Evolutionary conservation across 2,113 vertebrate species (phyloP).

Genomic region (Phylloscopus trochiloides): DNA sequence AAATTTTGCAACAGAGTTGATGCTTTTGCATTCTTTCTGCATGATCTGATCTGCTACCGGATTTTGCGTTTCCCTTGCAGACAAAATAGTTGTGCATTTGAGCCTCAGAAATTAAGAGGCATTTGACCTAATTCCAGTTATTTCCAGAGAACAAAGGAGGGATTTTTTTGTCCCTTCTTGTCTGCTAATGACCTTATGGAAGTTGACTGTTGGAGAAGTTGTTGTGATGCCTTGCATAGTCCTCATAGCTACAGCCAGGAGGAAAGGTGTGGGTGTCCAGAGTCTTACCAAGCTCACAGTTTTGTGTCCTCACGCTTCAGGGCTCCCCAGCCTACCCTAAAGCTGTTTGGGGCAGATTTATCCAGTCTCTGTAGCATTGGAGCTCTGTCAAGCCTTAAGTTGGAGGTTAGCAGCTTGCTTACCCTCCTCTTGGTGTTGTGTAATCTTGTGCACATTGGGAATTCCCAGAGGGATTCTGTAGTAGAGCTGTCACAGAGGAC

Average conservation of each 20-base stretch:
- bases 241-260: neutral
- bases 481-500: neutral
- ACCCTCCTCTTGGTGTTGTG: neutral
- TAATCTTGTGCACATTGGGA: neutral
- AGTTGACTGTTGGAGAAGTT: neutral
- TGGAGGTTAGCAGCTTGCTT: neutral
- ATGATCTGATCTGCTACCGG: neutral
- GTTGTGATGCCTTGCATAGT: neutral
- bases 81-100: neutral
- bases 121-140: slow-evolving; percentile 6
- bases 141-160: neutral
- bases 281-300: neutral
- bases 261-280: neutral
- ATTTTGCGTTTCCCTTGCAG: neutral
- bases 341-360: neutral
- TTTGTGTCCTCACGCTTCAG: neutral
- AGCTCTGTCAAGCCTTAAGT: neutral
- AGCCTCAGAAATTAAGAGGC: neutral
- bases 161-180: neutral
- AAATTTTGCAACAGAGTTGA: neutral
- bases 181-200: neutral
- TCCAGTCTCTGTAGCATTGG: neutral
- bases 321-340: neutral
- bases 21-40: neutral
- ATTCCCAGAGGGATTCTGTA: neutral